phyloP scores from a whole-genome alignment of 1,140 invertebrate genomes.

The Subanguina moxae region DNA sequence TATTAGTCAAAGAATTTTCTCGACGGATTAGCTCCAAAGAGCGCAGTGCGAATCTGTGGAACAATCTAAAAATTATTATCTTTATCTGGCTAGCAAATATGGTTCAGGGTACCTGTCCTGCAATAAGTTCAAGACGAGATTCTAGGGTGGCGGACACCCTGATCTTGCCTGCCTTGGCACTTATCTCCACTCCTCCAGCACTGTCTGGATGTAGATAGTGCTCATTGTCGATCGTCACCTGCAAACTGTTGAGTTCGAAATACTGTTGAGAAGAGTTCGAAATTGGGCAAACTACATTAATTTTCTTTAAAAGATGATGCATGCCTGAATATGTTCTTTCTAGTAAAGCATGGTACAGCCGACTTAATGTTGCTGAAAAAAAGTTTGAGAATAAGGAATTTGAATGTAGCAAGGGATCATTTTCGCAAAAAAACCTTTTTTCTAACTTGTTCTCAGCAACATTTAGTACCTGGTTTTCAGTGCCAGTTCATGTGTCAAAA shows the following conservation, averaged over 20 bases:
- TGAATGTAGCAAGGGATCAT: too few species aligned
- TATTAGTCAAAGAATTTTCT: slow-evolving; percentile 93
- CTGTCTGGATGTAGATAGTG: slow-evolving; percentile 71
- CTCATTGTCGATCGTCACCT: slow-evolving; percentile 58
- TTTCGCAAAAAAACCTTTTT: not conserved
- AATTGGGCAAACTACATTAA: slow-evolving; percentile 38
- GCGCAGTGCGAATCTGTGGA: slow-evolving; percentile 82
- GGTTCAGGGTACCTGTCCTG: not conserved
- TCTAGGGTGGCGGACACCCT: slow-evolving; percentile 60
- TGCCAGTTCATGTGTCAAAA: not conserved
- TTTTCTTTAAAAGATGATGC: not conserved
- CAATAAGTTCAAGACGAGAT: not conserved
- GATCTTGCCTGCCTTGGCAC: slow-evolving; percentile 76
- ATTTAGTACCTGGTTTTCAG: not conserved
- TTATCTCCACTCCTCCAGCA: slow-evolving; percentile 85
- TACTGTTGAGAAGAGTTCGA: too few species aligned
- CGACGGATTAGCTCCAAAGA: slow-evolving; percentile 90
- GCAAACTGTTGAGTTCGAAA: too few species aligned
- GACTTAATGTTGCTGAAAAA: too few species aligned
- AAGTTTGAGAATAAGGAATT: too few species aligned
- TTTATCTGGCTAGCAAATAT: not conserved
- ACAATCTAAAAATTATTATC: slow-evolving; percentile 66
- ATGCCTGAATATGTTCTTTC: too few species aligned
- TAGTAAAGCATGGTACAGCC: too few species aligned
- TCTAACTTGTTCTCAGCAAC: slow-evolving; percentile 3